These are phyloP conservation scores for Simalia tracyae DNA, from an alignment of 2,797 vertebrate species.

Conservation along the genomic window DNA sequence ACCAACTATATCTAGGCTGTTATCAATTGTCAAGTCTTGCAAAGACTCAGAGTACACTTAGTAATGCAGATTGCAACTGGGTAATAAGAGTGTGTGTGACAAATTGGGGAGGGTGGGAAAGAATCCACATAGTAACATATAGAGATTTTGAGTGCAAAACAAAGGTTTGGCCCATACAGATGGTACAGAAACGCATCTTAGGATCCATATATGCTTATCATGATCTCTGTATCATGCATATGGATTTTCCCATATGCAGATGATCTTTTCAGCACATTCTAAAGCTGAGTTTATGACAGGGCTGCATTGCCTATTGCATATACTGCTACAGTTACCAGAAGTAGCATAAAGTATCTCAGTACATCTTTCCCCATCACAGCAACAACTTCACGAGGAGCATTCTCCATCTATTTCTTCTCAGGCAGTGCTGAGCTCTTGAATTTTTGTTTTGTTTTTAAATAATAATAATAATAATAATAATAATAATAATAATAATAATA, in stretches of 20 bases:
- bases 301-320: background rate
- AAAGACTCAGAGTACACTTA: background rate
- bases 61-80: too few relatives aligned
- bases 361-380: background rate
- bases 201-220: background rate
- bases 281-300: background rate
- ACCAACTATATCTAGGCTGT: background rate
- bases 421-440: background rate
- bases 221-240: background rate
- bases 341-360: background rate
- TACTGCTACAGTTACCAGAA: background rate
- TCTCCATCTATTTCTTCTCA: background rate
- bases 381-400: background rate
- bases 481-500: too few relatives aligned
- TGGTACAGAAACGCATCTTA: background rate
- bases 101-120: background rate
- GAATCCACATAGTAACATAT: background rate
- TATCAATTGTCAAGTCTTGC: background rate
- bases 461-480: too few relatives aligned
- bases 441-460: background rate
- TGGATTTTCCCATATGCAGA: background rate
- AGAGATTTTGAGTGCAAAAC: background rate
- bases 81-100: too few relatives aligned
- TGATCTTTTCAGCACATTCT: background rate
- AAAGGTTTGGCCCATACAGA: background rate